Percentiles rank a stretch among this genome's conserved stretches.
Evolutionary conservation across 2,797 vertebrate genomes (phyloP).

Genomic region (Crypturellus tataupa): DNA sequence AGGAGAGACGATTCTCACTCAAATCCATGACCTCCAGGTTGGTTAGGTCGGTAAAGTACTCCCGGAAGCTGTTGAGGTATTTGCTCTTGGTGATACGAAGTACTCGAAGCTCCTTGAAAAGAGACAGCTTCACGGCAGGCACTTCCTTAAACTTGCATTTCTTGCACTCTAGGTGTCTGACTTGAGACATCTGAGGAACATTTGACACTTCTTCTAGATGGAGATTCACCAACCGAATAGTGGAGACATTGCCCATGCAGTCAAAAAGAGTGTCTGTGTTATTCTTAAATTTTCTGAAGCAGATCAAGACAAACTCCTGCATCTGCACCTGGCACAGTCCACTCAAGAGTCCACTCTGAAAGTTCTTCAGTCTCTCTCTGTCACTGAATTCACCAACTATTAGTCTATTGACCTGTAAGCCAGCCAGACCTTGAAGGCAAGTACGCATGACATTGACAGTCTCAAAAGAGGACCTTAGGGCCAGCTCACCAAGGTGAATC

Average conservation of each 20-base stretch:
- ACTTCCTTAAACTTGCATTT: constrained; percentile 10
- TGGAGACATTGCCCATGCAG: constrained; percentile 74
- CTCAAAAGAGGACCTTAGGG: constrained; percentile 78
- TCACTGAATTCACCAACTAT: constrained; percentile 77
- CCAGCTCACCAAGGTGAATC: constrained; percentile 73
- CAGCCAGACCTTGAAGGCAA: constrained; percentile 75
- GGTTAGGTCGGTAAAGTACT: not conserved
- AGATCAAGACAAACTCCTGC: constrained; percentile 75
- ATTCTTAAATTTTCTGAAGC: rapidly evolving
- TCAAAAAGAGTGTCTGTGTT: constrained; percentile 40
- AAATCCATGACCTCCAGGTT: constrained; percentile 78
- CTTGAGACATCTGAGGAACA: constrained; percentile 17
- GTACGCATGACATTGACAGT: constrained; percentile 44
- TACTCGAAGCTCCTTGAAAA: constrained; percentile 71
- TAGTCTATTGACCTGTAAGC: constrained; percentile 75
- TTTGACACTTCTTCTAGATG: rapidly evolving
- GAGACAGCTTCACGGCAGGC: not conserved
- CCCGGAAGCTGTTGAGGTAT: not conserved
- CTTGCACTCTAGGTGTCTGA: constrained; percentile 68
- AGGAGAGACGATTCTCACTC: constrained; percentile 76
- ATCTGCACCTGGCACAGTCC: constrained; percentile 79
- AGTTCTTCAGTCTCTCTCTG: not conserved
- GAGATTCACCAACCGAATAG: constrained; percentile 61
- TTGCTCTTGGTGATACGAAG: constrained; percentile 66
- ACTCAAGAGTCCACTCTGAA: constrained; percentile 26